These are phyloP conservation scores for Aquatica leii DNA, from an alignment of 2,888 invertebrate species.

Conservation along the genomic window DNA sequence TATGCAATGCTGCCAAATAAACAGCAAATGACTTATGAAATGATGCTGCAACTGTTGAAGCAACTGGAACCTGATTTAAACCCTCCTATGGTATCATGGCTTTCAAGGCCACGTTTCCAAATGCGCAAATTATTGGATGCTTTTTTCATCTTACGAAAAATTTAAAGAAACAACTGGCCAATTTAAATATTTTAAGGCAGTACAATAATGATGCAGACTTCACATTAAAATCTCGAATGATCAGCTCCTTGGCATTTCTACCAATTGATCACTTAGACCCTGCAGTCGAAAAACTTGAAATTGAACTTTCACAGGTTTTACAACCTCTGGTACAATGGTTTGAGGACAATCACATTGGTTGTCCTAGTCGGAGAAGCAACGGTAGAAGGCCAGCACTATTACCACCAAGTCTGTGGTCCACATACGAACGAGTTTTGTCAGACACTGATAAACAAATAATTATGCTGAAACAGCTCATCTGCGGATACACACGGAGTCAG, in stretches of 20 bases:
- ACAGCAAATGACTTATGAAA: slow-evolving; percentile 1
- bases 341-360: background rate
- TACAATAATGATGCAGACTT: background rate
- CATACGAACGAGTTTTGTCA: too few species aligned
- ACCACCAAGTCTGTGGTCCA: too few species aligned
- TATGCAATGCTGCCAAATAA: too few species aligned
- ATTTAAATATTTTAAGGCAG: background rate
- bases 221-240: background rate
- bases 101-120: background rate
- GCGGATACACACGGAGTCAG: too few species aligned
- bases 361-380: too few species aligned
- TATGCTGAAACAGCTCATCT: too few species aligned
- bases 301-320: background rate
- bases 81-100: too few species aligned
- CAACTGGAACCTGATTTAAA: too few species aligned
- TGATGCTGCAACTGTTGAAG: slow-evolving; percentile 1
- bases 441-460: too few species aligned
- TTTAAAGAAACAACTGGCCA: background rate
- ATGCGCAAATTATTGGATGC: background rate
- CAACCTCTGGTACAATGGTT: background rate
- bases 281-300: background rate
- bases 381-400: too few species aligned
- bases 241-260: background rate
- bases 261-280: background rate
- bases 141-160: background rate